Percentiles rank a stretch among this genome's conserved stretches.
Evolutionary conservation across 2,888 invertebrate genomes (phyloP).

Genomic region (Drosophila lutescens): DNA sequence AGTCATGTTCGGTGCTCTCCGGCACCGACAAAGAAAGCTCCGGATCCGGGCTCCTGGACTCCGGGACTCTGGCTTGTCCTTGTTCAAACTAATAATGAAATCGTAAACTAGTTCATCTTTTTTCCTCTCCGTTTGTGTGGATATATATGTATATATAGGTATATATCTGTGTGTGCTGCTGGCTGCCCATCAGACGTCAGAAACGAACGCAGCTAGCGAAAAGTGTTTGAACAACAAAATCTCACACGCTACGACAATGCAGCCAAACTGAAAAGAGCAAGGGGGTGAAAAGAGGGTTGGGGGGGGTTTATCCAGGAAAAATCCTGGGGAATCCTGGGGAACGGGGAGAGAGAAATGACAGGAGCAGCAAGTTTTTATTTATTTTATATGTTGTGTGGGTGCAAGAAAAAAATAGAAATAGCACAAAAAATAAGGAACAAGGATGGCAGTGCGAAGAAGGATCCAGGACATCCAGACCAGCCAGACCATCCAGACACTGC

Average conservation of each 20-base stretch:
- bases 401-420: background rate
- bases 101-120: constrained; percentile 77
- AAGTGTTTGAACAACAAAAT: constrained; percentile 76
- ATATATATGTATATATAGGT: background rate
- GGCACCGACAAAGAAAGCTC: constrained; percentile 4
- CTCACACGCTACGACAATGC: constrained; percentile 69
- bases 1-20: constrained; percentile 46
- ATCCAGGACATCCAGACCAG: constrained; percentile 12
- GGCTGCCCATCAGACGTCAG: constrained; percentile 60
- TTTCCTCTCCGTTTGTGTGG: constrained; percentile 8
- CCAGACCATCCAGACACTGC: constrained; percentile 58
- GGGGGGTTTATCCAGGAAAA: background rate
- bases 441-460: constrained; percentile 9
- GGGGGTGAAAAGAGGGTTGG: background rate
- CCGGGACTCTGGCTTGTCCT: constrained; percentile 39
- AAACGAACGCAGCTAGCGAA: constrained; percentile 56
- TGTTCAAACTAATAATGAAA: constrained; percentile 77
- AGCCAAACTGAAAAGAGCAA: constrained; percentile 40
- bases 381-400: constrained; percentile 56
- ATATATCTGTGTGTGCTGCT: constrained; percentile 10
- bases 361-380: constrained; percentile 67
- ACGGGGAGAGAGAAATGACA: constrained; percentile 56
- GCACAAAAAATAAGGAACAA: background rate
- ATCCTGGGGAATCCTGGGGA: background rate
- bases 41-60: constrained; percentile 11